A percentile compares a stretch with the other conserved stretches of the same genome.
Evolutionary conservation across 2,113 vertebrate genomes (phyloP).

Genomic region (Alosa alosa): DNA sequence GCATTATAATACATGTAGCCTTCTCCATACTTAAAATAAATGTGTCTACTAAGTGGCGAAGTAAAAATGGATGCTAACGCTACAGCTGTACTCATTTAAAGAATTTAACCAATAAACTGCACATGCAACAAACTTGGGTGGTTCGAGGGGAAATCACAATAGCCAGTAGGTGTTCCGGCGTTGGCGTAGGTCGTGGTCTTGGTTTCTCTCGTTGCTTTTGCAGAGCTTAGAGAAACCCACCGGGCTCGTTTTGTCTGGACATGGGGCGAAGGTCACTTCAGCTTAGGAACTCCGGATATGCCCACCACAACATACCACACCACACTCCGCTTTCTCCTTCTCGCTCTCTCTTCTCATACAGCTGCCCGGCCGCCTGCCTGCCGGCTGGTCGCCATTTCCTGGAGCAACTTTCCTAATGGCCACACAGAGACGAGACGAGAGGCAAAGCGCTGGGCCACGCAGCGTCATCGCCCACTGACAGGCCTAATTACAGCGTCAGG

Average conservation of each 20-base stretch:
- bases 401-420: constrained; percentile 42
- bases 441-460: constrained; percentile 22
- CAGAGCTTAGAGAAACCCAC: constrained; percentile 47
- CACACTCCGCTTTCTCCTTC: not conserved
- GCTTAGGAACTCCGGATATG: constrained; percentile 39
- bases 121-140: not conserved
- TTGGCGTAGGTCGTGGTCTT: constrained; percentile 48
- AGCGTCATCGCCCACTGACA: constrained; percentile 46
- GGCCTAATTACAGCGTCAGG: constrained; percentile 37
- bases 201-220: constrained; percentile 63
- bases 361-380: constrained; percentile 25
- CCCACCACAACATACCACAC: not conserved
- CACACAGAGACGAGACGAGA: constrained; percentile 43
- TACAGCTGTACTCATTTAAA: not conserved
- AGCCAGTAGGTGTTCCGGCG: constrained; percentile 53
- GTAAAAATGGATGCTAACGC: not conserved
- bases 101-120: not conserved
- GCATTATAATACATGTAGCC: not conserved
- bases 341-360: constrained; percentile 33
- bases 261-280: constrained; percentile 45
- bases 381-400: constrained; percentile 34
- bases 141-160: constrained; percentile 41
- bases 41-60: not conserved
- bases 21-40: not conserved
- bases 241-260: constrained; percentile 54